These are phyloP conservation scores for Pocota personata DNA, from an alignment of 2,888 invertebrate species.

Conservation along the genomic window DNA sequence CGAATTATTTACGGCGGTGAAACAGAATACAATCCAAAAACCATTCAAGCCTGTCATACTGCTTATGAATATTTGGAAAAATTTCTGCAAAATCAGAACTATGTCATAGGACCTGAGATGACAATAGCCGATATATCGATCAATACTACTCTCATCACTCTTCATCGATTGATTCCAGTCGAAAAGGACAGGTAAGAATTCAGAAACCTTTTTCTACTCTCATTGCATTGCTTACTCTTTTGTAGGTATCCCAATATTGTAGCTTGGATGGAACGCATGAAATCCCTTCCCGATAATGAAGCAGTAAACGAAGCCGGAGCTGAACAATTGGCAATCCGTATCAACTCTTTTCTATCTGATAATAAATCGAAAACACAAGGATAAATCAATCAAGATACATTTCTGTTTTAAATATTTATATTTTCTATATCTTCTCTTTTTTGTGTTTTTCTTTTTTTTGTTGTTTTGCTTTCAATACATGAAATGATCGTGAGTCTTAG, in stretches of 20 bases:
- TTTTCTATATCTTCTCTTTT: conserved; percentile 31
- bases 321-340: conserved; percentile 76
- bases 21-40: conserved; percentile 77
- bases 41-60: conserved; percentile 77
- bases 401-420: conserved; percentile 35
- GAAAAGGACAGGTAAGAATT: conserved; percentile 75
- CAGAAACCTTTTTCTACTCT: neutral
- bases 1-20: conserved; percentile 80
- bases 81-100: conserved; percentile 78
- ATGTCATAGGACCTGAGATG: conserved; percentile 78
- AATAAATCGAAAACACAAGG: conserved; percentile 71
- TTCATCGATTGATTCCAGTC: conserved; percentile 80
- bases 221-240: neutral
- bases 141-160: conserved; percentile 81
- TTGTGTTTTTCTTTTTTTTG: conserved; percentile 3
- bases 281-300: conserved; percentile 78
- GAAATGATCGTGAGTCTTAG: conserved; percentile 60
- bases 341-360: conserved; percentile 77
- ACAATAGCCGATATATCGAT: conserved; percentile 84
- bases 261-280: conserved; percentile 79
- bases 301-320: conserved; percentile 80
- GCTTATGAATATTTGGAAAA: conserved; percentile 80
- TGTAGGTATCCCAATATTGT: conserved; percentile 76
- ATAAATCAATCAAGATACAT: neutral
- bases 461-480: conserved; percentile 53